Conservation (phyloP, 2,113 vertebrate genomes). For the Dendrocopos noguchii region DNA sequence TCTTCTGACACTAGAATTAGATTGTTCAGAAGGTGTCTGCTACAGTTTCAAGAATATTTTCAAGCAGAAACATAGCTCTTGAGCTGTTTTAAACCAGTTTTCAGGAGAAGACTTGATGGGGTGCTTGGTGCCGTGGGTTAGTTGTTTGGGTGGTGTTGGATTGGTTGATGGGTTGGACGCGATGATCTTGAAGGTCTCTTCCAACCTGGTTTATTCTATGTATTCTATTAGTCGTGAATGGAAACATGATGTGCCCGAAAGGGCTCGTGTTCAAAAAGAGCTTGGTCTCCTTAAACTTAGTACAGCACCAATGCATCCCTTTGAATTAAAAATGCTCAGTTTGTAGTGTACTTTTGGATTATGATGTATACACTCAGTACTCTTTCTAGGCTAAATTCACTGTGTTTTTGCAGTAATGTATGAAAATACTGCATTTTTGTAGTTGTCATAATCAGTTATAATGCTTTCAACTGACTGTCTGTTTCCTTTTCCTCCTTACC, state of each 20-base stretch:
- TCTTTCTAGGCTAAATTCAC: not conserved
- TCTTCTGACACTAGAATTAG: not conserved
- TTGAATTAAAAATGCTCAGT: not conserved
- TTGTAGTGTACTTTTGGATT: not conserved
- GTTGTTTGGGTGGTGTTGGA: too few species aligned
- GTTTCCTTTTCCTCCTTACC: not conserved
- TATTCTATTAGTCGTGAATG: not conserved
- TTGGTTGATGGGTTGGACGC: too few species aligned
- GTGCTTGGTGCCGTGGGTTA: too few species aligned
- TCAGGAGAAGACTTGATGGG: too few species aligned
- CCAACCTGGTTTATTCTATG: too few species aligned
- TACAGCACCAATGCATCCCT: not conserved
- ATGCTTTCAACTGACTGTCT: not conserved
- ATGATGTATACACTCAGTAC: accelerated
- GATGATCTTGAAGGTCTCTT: too few species aligned
- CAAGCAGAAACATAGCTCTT: not conserved
- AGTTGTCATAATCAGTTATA: not conserved
- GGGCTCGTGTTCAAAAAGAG: accelerated
- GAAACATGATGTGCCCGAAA: not conserved
- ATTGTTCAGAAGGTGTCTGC: not conserved
- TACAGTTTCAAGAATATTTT: not conserved
- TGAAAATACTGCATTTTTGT: not conserved
- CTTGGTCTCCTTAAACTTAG: not conserved
- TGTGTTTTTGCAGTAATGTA: not conserved
- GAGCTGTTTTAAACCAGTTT: not conserved